phyloP scores from a whole-genome alignment of 1,140 invertebrate genomes.

The Contarinia nasturtii region DNA sequence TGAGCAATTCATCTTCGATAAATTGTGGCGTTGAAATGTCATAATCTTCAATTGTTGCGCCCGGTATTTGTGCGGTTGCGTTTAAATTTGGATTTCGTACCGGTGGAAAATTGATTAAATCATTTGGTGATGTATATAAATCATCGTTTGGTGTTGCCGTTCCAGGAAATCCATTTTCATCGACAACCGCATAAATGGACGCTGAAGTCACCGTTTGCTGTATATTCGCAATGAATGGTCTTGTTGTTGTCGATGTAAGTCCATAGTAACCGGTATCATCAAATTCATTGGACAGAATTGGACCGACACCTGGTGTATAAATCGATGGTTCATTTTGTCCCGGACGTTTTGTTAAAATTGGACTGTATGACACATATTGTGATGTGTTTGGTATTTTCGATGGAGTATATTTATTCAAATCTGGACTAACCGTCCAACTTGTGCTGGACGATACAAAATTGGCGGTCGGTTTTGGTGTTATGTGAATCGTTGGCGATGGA shows the following conservation, averaged over 20 bases:
- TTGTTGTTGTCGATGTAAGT: conserved; percentile 8
- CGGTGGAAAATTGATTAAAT: conserved; percentile 60
- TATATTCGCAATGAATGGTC: conserved; percentile 10
- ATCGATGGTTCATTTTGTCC: not conserved
- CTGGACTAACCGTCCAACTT: not conserved
- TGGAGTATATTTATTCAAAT: conserved; percentile 4
- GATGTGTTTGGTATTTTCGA: conserved; percentile 25
- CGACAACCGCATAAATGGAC: not conserved
- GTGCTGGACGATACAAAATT: conserved; percentile 9
- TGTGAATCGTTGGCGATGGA: conserved; percentile 32
- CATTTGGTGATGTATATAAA: conserved; percentile 39
- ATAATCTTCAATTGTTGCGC: conserved; percentile 31
- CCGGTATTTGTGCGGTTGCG: conserved; percentile 35
- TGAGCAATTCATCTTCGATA: conserved; percentile 50
- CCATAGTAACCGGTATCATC: conserved; percentile 22
- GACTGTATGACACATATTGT: conserved; percentile 26
- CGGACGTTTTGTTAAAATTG: conserved; percentile 21
- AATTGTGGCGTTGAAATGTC: conserved; percentile 50
- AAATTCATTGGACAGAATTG: conserved; percentile 15
- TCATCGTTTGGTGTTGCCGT: conserved; percentile 17
- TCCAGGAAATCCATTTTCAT: no score
- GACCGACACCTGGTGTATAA: no score
- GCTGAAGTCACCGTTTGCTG: not conserved
- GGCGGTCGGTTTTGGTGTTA: conserved; percentile 37
- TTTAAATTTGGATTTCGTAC: conserved; percentile 65